These are phyloP conservation scores for Macrosteles quadrilineatus DNA, from an alignment of 1,140 invertebrate species.

Conservation along the genomic window DNA sequence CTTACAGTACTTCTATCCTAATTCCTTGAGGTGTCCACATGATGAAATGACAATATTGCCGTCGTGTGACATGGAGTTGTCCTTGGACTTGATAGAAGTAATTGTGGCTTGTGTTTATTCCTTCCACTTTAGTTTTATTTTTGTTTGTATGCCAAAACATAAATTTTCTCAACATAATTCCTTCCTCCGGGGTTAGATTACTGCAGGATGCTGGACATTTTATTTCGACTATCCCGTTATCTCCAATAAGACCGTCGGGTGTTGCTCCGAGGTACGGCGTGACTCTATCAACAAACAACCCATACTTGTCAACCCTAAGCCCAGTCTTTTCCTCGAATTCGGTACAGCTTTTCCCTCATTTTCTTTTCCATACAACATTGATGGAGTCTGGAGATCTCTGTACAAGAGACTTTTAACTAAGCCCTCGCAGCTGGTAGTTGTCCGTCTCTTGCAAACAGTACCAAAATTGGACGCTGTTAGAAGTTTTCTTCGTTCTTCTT, in stretches of 20 bases:
- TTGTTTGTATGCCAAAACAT: too few relatives aligned
- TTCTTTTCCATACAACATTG: neutral
- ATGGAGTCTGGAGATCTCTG: neutral
- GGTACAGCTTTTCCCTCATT: neutral
- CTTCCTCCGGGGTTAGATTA: too few relatives aligned
- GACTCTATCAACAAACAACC: too few relatives aligned
- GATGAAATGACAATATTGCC: too few relatives aligned
- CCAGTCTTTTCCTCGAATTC: neutral
- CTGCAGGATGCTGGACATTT: too few relatives aligned
- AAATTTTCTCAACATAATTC: too few relatives aligned
- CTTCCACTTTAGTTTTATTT: too few relatives aligned
- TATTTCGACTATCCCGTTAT: neutral
- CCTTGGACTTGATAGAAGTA: too few relatives aligned
- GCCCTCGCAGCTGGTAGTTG: neutral
- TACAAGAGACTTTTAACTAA: neutral
- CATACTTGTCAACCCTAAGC: neutral
- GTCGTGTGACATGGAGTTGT: too few relatives aligned
- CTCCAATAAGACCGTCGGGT: neutral
- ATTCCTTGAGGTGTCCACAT: too few relatives aligned
- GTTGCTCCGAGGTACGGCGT: neutral
- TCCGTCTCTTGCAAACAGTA: neutral
- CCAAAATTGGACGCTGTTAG: neutral
- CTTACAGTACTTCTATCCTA: too few relatives aligned
- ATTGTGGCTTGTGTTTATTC: too few relatives aligned
- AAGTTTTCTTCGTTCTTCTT: neutral